phyloP scores from a whole-genome alignment of 2,113 vertebrate genomes.

The Chaetodon auriga region DNA sequence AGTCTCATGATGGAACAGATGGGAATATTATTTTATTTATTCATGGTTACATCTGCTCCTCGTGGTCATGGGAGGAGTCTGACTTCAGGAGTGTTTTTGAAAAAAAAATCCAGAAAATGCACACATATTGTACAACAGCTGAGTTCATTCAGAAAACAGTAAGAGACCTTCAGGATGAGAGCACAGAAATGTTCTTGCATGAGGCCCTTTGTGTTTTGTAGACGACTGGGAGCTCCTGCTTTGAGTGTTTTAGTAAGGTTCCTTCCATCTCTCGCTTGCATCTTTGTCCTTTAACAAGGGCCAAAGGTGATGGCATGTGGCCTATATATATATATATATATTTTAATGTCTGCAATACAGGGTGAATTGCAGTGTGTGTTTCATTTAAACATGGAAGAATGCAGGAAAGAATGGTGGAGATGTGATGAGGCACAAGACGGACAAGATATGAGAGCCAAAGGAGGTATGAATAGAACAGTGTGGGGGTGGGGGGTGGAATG shows the following conservation, averaged over 20 bases:
- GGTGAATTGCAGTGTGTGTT: constrained; percentile 20
- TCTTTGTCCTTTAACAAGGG: constrained; percentile 19
- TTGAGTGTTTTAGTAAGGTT: constrained; percentile 8
- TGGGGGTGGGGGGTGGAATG: constrained; percentile 28
- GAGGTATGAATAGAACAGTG: constrained; percentile 13
- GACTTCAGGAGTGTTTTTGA: neutral
- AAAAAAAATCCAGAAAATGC: neutral
- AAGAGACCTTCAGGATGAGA: neutral
- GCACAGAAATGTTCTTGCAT: neutral
- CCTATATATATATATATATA: too few species aligned
- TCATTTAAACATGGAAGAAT: constrained; percentile 29
- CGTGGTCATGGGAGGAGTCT: too few species aligned
- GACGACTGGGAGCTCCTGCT: neutral
- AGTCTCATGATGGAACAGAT: too few species aligned
- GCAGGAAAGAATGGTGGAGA: neutral
- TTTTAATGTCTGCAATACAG: constrained; percentile 31
- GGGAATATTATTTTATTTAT: too few species aligned
- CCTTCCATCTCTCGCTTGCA: neutral
- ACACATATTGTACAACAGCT: neutral
- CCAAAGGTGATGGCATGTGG: constrained; percentile 24
- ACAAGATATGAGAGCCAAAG: constrained; percentile 19
- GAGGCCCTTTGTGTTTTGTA: neutral
- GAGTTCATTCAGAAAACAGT: neutral
- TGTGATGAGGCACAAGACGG: constrained; percentile 5
- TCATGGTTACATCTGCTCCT: too few species aligned